A percentile compares a stretch with the other conserved stretches of the same genome.
These are phyloP conservation scores for Xiphophorus couchianus DNA, from an alignment of 2,113 vertebrate species.

Conservation along the genomic window DNA sequence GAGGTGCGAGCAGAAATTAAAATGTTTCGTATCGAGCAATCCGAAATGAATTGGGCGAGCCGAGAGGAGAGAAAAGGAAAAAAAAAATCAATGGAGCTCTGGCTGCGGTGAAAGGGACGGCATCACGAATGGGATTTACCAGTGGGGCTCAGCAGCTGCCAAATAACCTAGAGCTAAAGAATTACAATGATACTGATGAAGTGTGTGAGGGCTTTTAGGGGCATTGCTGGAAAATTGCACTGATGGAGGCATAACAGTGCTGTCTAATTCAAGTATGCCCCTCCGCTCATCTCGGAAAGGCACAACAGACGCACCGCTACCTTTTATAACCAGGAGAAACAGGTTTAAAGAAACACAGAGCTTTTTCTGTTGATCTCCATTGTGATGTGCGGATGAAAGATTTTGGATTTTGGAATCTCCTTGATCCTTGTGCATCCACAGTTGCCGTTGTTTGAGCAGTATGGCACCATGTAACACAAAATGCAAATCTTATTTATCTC, in stretches of 20 bases:
- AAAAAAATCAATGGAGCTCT: slow-evolving; percentile 95
- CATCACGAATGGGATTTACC: slow-evolving; percentile 94
- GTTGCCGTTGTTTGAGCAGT: slow-evolving; percentile 31
- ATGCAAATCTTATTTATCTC: slow-evolving; percentile 23
- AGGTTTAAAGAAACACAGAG: slow-evolving; percentile 12
- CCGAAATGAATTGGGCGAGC: slow-evolving; percentile 90
- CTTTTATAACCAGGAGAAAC: slow-evolving; percentile 20
- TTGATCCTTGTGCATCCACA: slow-evolving; percentile 16
- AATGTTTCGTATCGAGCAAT: slow-evolving; percentile 98
- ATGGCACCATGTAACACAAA: slow-evolving; percentile 8
- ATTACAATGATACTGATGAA: slow-evolving; percentile 98
- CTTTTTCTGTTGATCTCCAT: background rate
- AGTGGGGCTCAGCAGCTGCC: slow-evolving; percentile 97
- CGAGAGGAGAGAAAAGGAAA: slow-evolving; percentile 87
- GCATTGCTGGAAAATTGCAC: slow-evolving; percentile 87
- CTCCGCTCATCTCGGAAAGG: slow-evolving; percentile 70
- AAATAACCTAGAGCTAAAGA: slow-evolving; percentile 95
- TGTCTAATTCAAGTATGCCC: slow-evolving; percentile 77
- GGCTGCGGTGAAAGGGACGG: slow-evolving; percentile 89
- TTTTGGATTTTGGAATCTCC: slow-evolving; percentile 33
- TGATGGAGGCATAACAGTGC: slow-evolving; percentile 87
- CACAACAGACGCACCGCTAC: slow-evolving; percentile 57
- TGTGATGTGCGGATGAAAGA: slow-evolving; percentile 24
- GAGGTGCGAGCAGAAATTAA: slow-evolving; percentile 94
- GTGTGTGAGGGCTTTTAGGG: slow-evolving; percentile 89